Evolutionary conservation across 1,140 invertebrate species (phyloP).

Genomic region (Parasteatoda tepidariorum): DNA sequence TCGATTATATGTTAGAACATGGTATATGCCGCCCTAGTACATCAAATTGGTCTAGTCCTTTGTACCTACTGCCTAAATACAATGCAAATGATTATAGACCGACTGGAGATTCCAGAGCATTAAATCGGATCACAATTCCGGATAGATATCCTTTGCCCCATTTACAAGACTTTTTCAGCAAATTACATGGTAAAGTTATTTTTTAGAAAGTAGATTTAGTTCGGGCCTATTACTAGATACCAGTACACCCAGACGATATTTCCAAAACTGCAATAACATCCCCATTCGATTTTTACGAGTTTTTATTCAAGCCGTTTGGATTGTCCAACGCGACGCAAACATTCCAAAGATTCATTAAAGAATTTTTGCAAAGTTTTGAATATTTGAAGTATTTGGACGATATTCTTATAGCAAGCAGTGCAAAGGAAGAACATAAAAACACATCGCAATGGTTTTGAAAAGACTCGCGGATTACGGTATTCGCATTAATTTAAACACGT

Average conservation of each 20-base stretch:
- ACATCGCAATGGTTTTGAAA: constrained; percentile 67
- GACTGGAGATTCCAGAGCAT: constrained; percentile 42
- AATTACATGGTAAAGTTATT: constrained; percentile 6
- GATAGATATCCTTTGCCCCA: constrained; percentile 61
- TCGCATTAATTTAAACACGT: constrained; percentile 64
- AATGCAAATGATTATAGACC: constrained; percentile 38
- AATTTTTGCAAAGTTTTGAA: background rate
- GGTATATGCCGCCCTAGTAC: constrained; percentile 60
- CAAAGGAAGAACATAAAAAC: constrained; percentile 66
- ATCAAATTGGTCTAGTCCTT: constrained; percentile 60
- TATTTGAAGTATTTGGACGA: constrained; percentile 17
- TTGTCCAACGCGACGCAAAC: constrained; percentile 25
- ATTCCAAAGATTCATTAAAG: constrained; percentile 41
- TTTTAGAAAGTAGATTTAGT: constrained; percentile 33
- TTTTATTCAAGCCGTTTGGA: constrained; percentile 4
- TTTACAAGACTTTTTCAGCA: constrained; percentile 38
- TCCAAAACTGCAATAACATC: constrained; percentile 15
- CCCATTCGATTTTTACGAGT: constrained; percentile 18
- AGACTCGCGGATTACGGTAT: constrained; percentile 65
- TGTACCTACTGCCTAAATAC: constrained; percentile 63
- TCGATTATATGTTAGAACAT: constrained; percentile 21
- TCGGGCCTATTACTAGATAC: constrained; percentile 54
- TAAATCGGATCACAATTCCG: constrained; percentile 42
- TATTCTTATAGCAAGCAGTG: constrained; percentile 69
- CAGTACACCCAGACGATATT: constrained; percentile 26